Base-by-base conservation (phyloP, 2,888 invertebrate species). In the Boloria selene region DNA sequence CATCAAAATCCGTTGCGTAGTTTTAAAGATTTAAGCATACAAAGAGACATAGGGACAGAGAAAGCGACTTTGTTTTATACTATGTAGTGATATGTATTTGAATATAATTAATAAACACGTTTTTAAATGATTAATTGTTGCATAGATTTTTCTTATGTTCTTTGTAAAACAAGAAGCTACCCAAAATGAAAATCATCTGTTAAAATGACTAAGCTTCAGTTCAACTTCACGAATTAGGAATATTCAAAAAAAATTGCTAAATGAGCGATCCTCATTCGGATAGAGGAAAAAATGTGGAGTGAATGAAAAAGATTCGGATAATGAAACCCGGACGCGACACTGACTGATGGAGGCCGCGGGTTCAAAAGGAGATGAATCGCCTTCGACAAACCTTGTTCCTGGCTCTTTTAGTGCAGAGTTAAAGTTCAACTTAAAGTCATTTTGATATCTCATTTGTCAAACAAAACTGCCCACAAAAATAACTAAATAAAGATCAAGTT, bases 341-440 rank as follows among this genome's bases (percentile, higher is more conserved):
- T 65, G 64, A 67, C 65, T 55, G 71, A 71, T 65, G 69, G 65
- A 56, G 42, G 63, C 61, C 55, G 70, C 14, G 64, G 47, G 64
- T 55, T 70, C 69, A 63, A 67, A 65, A 64, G 16, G 64, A 64
- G 65, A 65, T 62, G 61, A 62, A 67, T 65, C 16, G 58, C 70
- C 63, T 54, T 47, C 65, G 50, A 56, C 52, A 55, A 64, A 63
- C 52, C 18, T 14, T 17, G 38, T 16, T 42, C 31, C 31, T 54
- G 14, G 44, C 45, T 50, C 51, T 55, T 61, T 51, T 45, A 60
- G 65, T 55, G 26, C 13, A 17, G 17, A n/a, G 17, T 50, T 13
- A 58, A 31, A 16, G 49, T 2, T 31, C 58, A 47, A 49, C 31
- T 58, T 31, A 58, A 6, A 31, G 16, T 14, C 2, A n/a, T 13